These are phyloP conservation scores for Ceratothoa steindachneri DNA, from an alignment of 2,888 invertebrate genomes.

Conservation along the genomic window DNA sequence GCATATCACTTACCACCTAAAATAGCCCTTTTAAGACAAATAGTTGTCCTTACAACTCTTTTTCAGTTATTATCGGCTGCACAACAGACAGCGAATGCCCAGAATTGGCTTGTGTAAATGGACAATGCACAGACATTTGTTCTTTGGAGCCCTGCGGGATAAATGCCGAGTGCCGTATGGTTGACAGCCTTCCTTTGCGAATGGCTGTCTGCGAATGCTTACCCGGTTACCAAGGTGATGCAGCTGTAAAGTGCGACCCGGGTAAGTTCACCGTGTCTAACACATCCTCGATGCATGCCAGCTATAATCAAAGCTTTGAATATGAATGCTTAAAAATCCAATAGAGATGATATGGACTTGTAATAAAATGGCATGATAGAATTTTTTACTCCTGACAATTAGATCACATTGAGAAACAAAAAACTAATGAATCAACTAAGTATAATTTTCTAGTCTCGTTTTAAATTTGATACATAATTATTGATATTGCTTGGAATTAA, in stretches of 20 bases:
- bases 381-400: too few species aligned
- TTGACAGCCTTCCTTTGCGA: constrained; percentile 76
- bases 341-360: not conserved
- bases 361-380: not conserved
- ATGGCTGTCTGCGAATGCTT: constrained; percentile 88
- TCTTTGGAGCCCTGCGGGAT: constrained; percentile 71
- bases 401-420: too few species aligned
- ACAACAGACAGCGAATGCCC: constrained; percentile 77
- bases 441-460: too few species aligned
- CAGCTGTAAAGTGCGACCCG: constrained; percentile 74
- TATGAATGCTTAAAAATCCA: not conserved
- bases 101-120: constrained; percentile 72
- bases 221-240: constrained; percentile 82
- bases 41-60: too few species aligned
- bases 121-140: constrained; percentile 79
- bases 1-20: not conserved
- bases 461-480: too few species aligned
- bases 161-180: constrained; percentile 75
- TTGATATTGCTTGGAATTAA: too few species aligned
- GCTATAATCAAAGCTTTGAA: not conserved
- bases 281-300: too few species aligned
- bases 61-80: constrained; percentile 60
- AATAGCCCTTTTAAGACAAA: too few species aligned
- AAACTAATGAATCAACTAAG: too few species aligned
- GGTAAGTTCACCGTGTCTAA: constrained; percentile 65